Percentiles rank a stretch among this genome's conserved stretches.
These are phyloP conservation scores for Eurois occulta DNA, from an alignment of 2,888 invertebrate species.

Conservation along the genomic window DNA sequence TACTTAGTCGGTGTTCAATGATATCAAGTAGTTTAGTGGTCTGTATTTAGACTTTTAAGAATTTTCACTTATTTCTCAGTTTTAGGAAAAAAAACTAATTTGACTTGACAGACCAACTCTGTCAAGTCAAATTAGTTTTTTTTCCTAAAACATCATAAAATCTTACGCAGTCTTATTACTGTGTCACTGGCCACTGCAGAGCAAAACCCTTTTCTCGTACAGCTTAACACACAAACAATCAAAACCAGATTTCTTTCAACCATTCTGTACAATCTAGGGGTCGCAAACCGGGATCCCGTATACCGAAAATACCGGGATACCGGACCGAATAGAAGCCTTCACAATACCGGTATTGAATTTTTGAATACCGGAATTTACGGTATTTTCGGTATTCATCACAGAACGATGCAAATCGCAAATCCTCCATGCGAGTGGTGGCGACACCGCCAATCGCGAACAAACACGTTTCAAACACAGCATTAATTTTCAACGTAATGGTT, in stretches of 20 bases:
- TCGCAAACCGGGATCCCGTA: too few relatives aligned
- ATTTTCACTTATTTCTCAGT: neutral
- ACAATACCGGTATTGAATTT: too few relatives aligned
- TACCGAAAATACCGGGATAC: too few relatives aligned
- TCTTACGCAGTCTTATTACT: neutral
- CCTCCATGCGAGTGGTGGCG: too few relatives aligned
- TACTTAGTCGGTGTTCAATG: neutral
- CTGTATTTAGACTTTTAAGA: neutral
- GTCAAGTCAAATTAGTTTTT: neutral
- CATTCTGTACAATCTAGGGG: neutral
- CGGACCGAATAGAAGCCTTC: too few relatives aligned
- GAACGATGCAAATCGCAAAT: too few relatives aligned
- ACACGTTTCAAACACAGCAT: too few relatives aligned
- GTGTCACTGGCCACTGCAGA: neutral
- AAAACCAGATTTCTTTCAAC: neutral
- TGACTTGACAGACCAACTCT: neutral
- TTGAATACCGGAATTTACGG: too few relatives aligned
- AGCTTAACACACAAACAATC: neutral
- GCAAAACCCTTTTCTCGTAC: neutral
- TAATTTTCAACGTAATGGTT: too few relatives aligned
- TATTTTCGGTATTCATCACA: too few relatives aligned
- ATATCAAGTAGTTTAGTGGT: neutral
- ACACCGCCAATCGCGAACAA: too few relatives aligned
- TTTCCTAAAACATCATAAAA: neutral
- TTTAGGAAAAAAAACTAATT: too few relatives aligned